Base-by-base conservation (phyloP, 2,888 invertebrate species). In the Lymantria monacha region DNA sequence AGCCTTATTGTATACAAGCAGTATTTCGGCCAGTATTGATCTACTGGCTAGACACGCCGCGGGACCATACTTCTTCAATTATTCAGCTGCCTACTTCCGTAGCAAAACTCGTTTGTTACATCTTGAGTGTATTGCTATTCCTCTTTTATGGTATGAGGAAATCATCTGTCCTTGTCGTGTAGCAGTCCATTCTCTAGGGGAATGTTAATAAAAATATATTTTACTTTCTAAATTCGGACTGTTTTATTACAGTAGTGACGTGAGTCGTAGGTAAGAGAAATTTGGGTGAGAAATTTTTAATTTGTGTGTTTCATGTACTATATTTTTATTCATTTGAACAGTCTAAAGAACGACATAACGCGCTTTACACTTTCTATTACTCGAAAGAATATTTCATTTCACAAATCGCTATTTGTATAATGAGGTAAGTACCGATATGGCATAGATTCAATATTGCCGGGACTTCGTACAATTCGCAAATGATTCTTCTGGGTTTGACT, bases 11-110 rank as follows among this genome's bases (percentile, higher is more conserved):
- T 41, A 14, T 41, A 61, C 49, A 56, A 47, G 57, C 57, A 57
- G 47, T 51, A 55, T 63, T 66, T 59, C 59, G 66, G 66, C 59
- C 54, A 49, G 66, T 67, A 83, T 84, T 69, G 85, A 85, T 81
- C 83, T 64, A 57, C 41, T 51, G 68, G 72, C 77, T 70, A 83
- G 81, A 80, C 72, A 72, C 76, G 67, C 70, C 57, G 57, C 72
- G 66, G 75, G 78, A 79, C 77, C 79, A 72, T 71, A 74, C 74
- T 79, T 80, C 78, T 79, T 89, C 82, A 87, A 88, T 87, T 87
- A 89, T 88, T 89, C 87, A 89, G 67, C 59, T 61, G 69, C 64
- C 64, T 71, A 69, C 70, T 62, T 76, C 72, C 70, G 55, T 59
- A 61, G 61, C 57, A 50, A 53, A 59, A 61, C 64, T 72, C 66